Percentiles rank a stretch among this genome's conserved stretches.
Conservation (phyloP, 2,888 invertebrate species). For the Aplocera efformata region DNA sequence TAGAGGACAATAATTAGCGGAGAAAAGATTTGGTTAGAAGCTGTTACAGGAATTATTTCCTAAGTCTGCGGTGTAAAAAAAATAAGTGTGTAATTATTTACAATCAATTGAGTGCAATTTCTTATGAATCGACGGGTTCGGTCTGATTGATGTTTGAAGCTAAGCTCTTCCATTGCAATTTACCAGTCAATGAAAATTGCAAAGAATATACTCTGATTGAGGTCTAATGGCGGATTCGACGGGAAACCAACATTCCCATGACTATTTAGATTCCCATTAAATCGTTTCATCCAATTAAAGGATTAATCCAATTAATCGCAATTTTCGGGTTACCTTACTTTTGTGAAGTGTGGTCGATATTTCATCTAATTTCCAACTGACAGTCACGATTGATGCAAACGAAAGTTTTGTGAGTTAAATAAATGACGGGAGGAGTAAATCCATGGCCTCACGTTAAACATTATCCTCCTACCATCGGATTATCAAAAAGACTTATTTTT, state of each 20-base stretch:
- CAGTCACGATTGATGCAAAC: slow-evolving; percentile 29
- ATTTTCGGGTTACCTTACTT: slow-evolving; percentile 21
- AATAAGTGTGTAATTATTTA: no score
- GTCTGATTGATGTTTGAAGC: slow-evolving; percentile 62
- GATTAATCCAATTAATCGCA: slow-evolving; percentile 29
- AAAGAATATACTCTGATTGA: slow-evolving; percentile 66
- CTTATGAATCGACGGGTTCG: slow-evolving; percentile 40
- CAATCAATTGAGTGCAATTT: slow-evolving; percentile 36
- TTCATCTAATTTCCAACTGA: slow-evolving; percentile 61
- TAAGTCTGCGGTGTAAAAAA: no score
- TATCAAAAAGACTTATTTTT: no score
- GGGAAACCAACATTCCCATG: slow-evolving; percentile 63
- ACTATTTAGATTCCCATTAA: slow-evolving; percentile 68
- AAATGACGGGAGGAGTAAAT: not conserved
- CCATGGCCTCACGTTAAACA: no score
- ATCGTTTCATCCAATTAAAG: slow-evolving; percentile 69
- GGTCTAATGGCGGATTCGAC: slow-evolving; percentile 63
- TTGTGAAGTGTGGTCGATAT: slow-evolving; percentile 44
- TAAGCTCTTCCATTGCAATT: slow-evolving; percentile 57
- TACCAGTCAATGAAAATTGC: slow-evolving; percentile 78
- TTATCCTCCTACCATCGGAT: no score
- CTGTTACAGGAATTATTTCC: no score
- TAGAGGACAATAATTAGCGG: no score
- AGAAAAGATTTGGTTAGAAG: no score
- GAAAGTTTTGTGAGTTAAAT: not conserved